Evolutionary conservation across 2,888 invertebrate species (phyloP).

Genomic region (Drosophila niveifrons): DNA sequence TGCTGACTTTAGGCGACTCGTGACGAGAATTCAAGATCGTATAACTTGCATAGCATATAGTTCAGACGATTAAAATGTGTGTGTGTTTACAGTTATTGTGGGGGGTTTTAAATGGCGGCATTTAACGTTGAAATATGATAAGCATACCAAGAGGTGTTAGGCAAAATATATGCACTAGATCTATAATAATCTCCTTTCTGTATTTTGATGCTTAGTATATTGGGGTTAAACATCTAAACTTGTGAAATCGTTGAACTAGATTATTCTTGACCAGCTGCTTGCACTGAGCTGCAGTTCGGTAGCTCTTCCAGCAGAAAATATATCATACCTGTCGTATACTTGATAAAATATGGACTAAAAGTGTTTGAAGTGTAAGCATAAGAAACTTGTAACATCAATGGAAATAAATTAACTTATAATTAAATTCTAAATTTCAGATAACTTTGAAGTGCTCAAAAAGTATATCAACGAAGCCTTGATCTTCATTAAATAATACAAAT

Average conservation of each 20-base stretch:
- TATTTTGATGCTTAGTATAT: conserved; percentile 13
- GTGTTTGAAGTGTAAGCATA: neutral
- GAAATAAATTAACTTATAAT: neutral
- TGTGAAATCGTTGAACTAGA: conserved; percentile 6
- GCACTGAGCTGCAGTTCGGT: neutral
- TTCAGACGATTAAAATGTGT: conserved; percentile 36
- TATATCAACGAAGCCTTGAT: too few species aligned
- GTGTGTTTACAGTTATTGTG: conserved; percentile 49
- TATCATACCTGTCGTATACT: neutral
- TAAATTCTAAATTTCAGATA: neutral
- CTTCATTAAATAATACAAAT: too few species aligned
- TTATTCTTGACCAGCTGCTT: neutral
- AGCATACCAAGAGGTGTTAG: conserved; percentile 44
- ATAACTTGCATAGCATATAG: conserved; percentile 52
- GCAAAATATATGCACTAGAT: conserved; percentile 5
- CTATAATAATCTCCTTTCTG: conserved; percentile 19
- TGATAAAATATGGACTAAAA: neutral
- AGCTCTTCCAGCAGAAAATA: neutral
- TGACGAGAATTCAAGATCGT: conserved; percentile 46
- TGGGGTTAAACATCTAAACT: neutral
- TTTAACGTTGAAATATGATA: conserved; percentile 48
- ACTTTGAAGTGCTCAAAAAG: neutral
- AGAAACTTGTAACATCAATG: neutral
- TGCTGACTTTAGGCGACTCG: conserved; percentile 54
- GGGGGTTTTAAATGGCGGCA: conserved; percentile 46